Percentiles rank a stretch among this genome's conserved stretches.
Evolutionary conservation across 2,113 vertebrate species (phyloP).

Genomic region (Triplophysa dalaica): DNA sequence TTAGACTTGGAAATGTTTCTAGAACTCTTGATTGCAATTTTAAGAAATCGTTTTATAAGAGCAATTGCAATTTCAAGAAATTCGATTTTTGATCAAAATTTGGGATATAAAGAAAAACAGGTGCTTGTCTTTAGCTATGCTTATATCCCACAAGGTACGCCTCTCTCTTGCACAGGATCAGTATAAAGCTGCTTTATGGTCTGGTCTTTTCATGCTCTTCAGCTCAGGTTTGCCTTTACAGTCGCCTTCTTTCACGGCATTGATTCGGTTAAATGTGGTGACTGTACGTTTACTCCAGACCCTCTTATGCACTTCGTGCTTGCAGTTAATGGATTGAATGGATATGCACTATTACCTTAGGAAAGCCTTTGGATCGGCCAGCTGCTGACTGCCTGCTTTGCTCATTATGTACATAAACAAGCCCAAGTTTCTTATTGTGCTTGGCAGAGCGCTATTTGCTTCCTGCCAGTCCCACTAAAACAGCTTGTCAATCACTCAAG

Average conservation of each 20-base stretch:
- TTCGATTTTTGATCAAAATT: background rate
- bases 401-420: constrained; percentile 61
- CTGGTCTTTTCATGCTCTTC: background rate
- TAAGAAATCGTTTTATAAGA: too few species aligned
- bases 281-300: constrained; percentile 36
- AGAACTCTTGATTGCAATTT: too few species aligned
- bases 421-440: constrained; percentile 54
- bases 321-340: constrained; percentile 35
- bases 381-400: constrained; percentile 47
- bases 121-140: background rate
- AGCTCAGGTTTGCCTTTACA: background rate
- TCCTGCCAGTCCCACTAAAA: constrained; percentile 61
- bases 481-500: constrained; percentile 55
- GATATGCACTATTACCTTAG: constrained; percentile 43
- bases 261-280: constrained; percentile 45
- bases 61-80: too few species aligned
- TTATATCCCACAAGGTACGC: background rate
- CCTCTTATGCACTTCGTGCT: constrained; percentile 17
- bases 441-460: constrained; percentile 53
- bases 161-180: background rate
- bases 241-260: background rate
- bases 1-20: too few species aligned
- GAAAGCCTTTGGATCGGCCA: constrained; percentile 50
- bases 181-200: background rate
- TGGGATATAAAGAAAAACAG: background rate